Conservation (phyloP, 2,113 vertebrate species). For the Paramormyrops kingsleyae region DNA sequence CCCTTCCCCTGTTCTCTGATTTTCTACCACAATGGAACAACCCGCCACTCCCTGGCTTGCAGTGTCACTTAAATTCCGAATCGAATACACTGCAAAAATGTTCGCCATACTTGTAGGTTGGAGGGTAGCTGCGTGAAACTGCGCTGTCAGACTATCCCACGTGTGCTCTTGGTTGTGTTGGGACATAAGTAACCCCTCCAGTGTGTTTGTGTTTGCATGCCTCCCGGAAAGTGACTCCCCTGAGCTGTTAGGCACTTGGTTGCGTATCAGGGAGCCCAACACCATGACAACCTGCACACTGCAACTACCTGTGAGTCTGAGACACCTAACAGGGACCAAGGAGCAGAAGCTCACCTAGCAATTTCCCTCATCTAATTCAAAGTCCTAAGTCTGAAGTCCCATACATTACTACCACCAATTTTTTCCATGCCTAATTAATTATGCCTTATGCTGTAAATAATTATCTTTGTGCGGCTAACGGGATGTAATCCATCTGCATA, state of each 20-base stretch:
- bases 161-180: not conserved
- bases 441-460: not conserved
- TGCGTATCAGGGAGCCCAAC: not conserved
- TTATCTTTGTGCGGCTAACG: not conserved
- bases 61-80: not conserved
- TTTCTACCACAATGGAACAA: not conserved
- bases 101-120: not conserved
- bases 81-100: not conserved
- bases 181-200: not conserved
- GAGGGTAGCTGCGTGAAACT: not conserved
- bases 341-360: not conserved
- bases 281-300: not conserved
- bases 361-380: not conserved
- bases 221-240: not conserved
- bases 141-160: not conserved
- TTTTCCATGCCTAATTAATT: not conserved
- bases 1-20: not conserved
- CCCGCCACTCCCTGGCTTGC: not conserved
- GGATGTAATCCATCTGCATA: not conserved
- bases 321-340: not conserved
- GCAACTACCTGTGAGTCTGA: not conserved
- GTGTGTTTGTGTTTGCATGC: not conserved
- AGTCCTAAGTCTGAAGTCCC: slow-evolving; percentile 7
- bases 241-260: not conserved
- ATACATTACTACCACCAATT: not conserved